phyloP scores from a whole-genome alignment of 2,888 invertebrate species.

The Sphaerophoria rueppellii region DNA sequence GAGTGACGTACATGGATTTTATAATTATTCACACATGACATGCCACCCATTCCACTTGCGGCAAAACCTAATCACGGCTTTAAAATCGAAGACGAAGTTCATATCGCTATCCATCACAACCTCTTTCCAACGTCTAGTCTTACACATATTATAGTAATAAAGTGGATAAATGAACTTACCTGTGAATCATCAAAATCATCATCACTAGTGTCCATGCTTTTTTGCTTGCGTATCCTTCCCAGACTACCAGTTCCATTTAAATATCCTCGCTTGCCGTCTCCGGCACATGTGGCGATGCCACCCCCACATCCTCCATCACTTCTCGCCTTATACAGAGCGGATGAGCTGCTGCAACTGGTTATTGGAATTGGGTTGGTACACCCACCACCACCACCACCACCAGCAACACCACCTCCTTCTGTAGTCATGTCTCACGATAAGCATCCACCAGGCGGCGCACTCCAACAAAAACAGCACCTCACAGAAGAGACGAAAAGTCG shows the following conservation, averaged over 20 bases:
- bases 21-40: constrained; percentile 52
- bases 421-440: constrained; percentile 61
- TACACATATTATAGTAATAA: background rate
- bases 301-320: constrained; percentile 67
- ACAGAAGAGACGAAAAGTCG: background rate
- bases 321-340: constrained; percentile 63
- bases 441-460: constrained; percentile 54
- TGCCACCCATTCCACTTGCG: constrained; percentile 6
- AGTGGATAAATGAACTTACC: constrained; percentile 79
- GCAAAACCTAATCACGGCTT: background rate
- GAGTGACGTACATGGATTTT: background rate
- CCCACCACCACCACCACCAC: constrained; percentile 59
- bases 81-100: constrained; percentile 49
- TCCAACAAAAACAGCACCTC: background rate
- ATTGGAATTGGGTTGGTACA: constrained; percentile 71
- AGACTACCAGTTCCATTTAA: constrained; percentile 81
- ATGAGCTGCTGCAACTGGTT: constrained; percentile 72
- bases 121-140: constrained; percentile 21
- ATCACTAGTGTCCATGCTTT: constrained; percentile 82
- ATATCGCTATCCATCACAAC: background rate
- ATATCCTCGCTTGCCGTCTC: constrained; percentile 73
- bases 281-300: constrained; percentile 67
- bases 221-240: constrained; percentile 79
- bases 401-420: constrained; percentile 66
- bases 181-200: constrained; percentile 84